These are phyloP conservation scores for Helogale parvula DNA, from an alignment of 2,113 vertebrate genomes.

Conservation along the genomic window DNA sequence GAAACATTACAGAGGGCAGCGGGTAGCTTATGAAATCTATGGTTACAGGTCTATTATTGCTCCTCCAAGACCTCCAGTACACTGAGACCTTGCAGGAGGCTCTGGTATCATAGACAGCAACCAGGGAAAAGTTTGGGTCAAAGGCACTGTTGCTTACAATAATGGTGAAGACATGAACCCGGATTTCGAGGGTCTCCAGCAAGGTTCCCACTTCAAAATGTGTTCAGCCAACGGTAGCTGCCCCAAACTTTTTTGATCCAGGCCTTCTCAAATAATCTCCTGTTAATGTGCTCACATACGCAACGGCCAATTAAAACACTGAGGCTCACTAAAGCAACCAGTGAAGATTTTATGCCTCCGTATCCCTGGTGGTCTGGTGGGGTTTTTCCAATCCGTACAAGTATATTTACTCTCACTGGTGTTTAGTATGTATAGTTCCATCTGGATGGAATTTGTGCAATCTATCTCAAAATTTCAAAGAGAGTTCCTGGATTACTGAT, in stretches of 20 bases:
- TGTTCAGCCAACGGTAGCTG: not conserved
- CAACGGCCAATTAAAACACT: not conserved
- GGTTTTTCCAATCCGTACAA: not conserved
- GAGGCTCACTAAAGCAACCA: not conserved
- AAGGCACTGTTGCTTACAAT: not conserved
- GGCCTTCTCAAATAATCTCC: not conserved
- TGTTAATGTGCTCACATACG: not conserved
- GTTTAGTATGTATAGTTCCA: not conserved
- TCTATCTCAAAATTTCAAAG: not conserved
- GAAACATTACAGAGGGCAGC: not conserved
- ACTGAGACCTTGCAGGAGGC: not conserved
- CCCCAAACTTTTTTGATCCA: not conserved
- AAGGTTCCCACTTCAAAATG: not conserved
- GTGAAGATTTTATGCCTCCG: not conserved
- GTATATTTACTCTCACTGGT: not conserved
- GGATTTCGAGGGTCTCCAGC: not conserved
- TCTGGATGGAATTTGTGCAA: not conserved
- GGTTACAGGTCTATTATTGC: not conserved
- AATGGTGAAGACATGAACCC: not conserved
- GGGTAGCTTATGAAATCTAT: not conserved
- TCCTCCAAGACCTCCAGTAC: not conserved
- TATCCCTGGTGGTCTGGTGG: not conserved
- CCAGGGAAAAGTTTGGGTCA: not conserved
- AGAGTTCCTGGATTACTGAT: not conserved
- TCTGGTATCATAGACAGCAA: not conserved